A percentile compares a stretch with the other conserved stretches of the same genome.
Evolutionary conservation across 2,797 vertebrate species (phyloP).

Genomic region (Coracias cyanogaster): DNA sequence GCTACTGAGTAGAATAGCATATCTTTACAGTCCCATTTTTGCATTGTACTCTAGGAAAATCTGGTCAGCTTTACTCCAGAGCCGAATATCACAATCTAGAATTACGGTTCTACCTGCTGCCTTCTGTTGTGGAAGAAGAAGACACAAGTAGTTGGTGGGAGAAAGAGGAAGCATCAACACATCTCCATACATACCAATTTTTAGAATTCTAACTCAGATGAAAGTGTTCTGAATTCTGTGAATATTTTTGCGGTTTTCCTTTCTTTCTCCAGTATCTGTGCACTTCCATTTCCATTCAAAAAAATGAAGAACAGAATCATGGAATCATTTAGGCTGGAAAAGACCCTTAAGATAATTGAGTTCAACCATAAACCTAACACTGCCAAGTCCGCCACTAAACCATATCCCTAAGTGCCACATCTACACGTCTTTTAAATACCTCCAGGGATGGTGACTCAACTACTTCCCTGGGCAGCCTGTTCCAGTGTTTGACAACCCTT

Average conservation of each 20-base stretch:
- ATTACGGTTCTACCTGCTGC: neutral
- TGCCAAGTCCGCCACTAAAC: neutral
- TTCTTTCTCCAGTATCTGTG: neutral
- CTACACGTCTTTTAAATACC: neutral
- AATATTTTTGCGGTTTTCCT: neutral
- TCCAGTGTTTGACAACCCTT: neutral
- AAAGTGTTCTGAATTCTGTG: neutral
- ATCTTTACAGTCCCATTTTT: neutral
- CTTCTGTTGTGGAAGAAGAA: neutral
- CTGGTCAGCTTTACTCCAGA: neutral
- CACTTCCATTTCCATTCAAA: neutral
- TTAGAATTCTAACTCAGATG: neutral
- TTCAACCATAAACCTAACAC: neutral
- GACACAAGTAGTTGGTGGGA: neutral
- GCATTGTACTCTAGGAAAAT: neutral
- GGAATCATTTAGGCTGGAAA: neutral
- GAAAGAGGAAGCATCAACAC: neutral
- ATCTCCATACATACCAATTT: neutral
- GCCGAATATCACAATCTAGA: neutral
- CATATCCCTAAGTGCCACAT: rapidly evolving
- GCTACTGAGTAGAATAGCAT: neutral
- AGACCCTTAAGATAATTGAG: rapidly evolving
- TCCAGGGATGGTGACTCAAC: neutral
- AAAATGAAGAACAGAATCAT: neutral
- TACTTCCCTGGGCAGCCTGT: neutral